Evolutionary conservation across 1,140 invertebrate species (phyloP).

Genomic region (Listronotus bonariensis): DNA sequence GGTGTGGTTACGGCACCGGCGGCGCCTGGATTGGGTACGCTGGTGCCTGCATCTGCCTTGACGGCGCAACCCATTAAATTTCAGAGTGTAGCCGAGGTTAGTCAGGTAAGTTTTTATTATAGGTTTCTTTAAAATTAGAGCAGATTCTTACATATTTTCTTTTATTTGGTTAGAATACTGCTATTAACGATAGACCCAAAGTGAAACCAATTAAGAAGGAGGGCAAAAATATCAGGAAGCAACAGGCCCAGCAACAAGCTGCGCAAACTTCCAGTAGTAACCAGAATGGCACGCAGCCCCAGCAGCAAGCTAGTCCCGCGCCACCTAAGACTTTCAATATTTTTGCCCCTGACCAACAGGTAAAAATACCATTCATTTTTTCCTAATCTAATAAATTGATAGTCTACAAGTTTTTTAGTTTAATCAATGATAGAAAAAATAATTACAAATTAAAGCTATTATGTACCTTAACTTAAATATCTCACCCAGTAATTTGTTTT

Average conservation of each 20-base stretch:
- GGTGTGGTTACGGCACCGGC: conserved; percentile 5
- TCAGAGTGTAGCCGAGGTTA: conserved; percentile 48
- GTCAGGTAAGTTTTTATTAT: conserved; percentile 53
- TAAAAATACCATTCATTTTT: not conserved
- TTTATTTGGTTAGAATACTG: conserved; percentile 65
- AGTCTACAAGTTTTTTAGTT: too few species aligned
- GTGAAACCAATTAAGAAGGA: conserved; percentile 78
- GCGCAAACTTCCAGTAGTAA: conserved; percentile 42
- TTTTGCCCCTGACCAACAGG: conserved; percentile 28
- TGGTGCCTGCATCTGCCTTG: conserved; percentile 33
- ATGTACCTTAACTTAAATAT: not conserved
- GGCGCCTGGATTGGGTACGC: conserved; percentile 15
- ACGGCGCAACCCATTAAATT: conserved; percentile 47
- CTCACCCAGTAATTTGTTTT: conserved; percentile 2
- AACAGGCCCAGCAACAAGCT: conserved; percentile 51
- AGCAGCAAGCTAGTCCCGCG: conserved; percentile 31
- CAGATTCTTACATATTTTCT: not conserved
- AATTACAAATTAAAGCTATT: too few species aligned
- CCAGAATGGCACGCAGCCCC: conserved; percentile 55
- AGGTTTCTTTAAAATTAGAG: not conserved
- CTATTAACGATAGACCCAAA: conserved; percentile 79
- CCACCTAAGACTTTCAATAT: conserved; percentile 39
- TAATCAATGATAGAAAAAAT: too few species aligned
- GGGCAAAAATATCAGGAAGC: conserved; percentile 66
- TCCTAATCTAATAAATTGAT: too few species aligned